These are phyloP conservation scores for Rugalucina vietnamica DNA, from an alignment of 2,888 invertebrate species.

Conservation along the genomic window DNA sequence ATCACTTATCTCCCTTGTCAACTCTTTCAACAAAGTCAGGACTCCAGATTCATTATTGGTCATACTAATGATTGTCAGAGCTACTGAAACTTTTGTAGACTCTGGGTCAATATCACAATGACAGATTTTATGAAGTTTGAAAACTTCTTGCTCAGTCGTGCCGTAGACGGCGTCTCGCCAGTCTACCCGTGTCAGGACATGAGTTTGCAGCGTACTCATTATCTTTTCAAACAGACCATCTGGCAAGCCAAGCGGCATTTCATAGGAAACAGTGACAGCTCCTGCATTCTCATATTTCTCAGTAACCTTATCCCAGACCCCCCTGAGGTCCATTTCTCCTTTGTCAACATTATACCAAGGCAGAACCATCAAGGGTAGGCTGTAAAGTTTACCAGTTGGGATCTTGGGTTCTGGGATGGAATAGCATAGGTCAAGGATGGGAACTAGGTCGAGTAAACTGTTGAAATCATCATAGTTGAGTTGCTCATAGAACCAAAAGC, in stretches of 20 bases:
- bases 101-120: conserved; percentile 20
- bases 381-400: conserved; percentile 68
- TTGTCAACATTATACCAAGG: conserved; percentile 78
- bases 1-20: conserved; percentile 69
- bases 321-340: conserved; percentile 62
- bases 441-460: conserved; percentile 76
- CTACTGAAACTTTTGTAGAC: conserved; percentile 37
- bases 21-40: conserved; percentile 64
- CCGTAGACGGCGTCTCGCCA: conserved; percentile 78
- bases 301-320: conserved; percentile 68
- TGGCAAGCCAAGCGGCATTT: conserved; percentile 72
- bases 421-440: conserved; percentile 80
- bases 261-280: conserved; percentile 58
- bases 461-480: conserved; percentile 72
- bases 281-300: conserved; percentile 57
- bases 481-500: conserved; percentile 80
- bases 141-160: conserved; percentile 67
- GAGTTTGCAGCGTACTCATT: conserved; percentile 71
- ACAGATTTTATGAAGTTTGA: conserved; percentile 59
- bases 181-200: conserved; percentile 75
- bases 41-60: conserved; percentile 42
- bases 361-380: conserved; percentile 77
- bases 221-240: conserved; percentile 75
- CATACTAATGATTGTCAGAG: conserved; percentile 44
- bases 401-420: conserved; percentile 77